These are phyloP conservation scores for Aplysia californica DNA, from an alignment of 1,140 invertebrate species.

Conservation along the genomic window DNA sequence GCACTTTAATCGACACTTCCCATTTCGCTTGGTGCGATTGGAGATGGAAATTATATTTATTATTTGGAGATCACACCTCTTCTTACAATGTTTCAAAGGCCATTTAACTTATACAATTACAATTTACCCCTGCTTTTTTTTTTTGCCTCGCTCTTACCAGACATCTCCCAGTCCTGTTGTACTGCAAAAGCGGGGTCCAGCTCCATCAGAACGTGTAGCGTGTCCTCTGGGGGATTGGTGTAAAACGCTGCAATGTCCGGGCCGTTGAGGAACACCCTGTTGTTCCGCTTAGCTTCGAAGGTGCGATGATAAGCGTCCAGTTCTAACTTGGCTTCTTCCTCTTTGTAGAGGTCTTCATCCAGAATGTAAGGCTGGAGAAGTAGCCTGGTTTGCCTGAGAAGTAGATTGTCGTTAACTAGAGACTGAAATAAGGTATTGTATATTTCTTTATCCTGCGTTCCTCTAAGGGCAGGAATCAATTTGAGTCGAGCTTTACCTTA, in stretches of 20 bases:
- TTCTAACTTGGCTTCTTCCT: constrained; percentile 35
- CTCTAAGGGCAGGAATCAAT: no score
- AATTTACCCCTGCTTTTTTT: no score
- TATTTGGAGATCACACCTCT: no score
- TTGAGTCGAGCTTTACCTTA: no score
- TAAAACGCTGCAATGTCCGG: constrained; percentile 39
- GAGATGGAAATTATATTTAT: no score
- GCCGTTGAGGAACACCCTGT: constrained; percentile 38
- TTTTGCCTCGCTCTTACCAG: no score
- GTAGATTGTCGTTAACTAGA: not conserved
- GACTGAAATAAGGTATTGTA: no score
- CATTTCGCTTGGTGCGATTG: no score
- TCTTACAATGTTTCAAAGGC: no score
- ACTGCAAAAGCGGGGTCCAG: constrained; percentile 24
- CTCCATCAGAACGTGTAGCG: constrained; percentile 8
- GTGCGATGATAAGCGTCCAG: constrained; percentile 21
- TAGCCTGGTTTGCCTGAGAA: constrained; percentile 13
- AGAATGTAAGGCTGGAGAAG: constrained; percentile 1
- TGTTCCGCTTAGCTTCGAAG: constrained; percentile 18
- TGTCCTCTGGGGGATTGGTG: constrained; percentile 5
- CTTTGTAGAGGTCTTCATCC: constrained; percentile 32
- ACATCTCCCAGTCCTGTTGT: constrained; percentile 14
- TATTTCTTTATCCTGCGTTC: no score
- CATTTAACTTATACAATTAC: no score
- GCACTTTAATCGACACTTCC: no score